These are phyloP conservation scores for Gari tellinella DNA, from an alignment of 2,888 invertebrate species.

Conservation along the genomic window DNA sequence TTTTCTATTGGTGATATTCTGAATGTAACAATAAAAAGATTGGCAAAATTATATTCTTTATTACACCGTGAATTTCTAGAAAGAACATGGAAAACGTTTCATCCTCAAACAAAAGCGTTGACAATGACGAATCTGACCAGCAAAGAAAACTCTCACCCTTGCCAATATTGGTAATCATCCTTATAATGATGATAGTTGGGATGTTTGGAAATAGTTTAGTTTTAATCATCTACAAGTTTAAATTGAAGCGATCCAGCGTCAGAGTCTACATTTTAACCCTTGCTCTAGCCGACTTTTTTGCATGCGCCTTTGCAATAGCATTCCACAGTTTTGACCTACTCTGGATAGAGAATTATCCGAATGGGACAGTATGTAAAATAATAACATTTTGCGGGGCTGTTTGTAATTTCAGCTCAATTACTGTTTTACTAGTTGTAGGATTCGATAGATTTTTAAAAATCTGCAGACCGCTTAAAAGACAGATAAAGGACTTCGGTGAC, in stretches of 20 bases:
- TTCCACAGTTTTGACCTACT: conserved; percentile 53
- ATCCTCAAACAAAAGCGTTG: no score
- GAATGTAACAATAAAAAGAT: no score
- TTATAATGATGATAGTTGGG: conserved; percentile 42
- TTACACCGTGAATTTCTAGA: no score
- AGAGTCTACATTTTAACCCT: conserved; percentile 54
- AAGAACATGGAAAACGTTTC: no score
- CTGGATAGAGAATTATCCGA: conserved; percentile 31
- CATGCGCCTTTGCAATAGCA: conserved; percentile 55
- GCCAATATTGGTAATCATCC: conserved; percentile 24
- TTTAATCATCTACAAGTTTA: conserved; percentile 44
- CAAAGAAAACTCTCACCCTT: no score
- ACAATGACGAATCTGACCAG: no score
- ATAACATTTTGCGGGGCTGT: conserved; percentile 47
- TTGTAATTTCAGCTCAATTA: conserved; percentile 44
- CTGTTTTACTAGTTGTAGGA: conserved; percentile 56
- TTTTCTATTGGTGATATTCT: no score
- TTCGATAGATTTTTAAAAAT: conserved; percentile 68
- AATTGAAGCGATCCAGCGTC: conserved; percentile 48
- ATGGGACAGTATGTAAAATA: conserved; percentile 32
- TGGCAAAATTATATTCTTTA: no score
- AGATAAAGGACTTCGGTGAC: conserved; percentile 60
- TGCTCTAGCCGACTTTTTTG: conserved; percentile 48
- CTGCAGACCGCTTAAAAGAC: conserved; percentile 66
- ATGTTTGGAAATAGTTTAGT: conserved; percentile 51